These are phyloP conservation scores for Notoglanidium macrostoma DNA, from an alignment of 2,797 vertebrate genomes.

Conservation along the genomic window DNA sequence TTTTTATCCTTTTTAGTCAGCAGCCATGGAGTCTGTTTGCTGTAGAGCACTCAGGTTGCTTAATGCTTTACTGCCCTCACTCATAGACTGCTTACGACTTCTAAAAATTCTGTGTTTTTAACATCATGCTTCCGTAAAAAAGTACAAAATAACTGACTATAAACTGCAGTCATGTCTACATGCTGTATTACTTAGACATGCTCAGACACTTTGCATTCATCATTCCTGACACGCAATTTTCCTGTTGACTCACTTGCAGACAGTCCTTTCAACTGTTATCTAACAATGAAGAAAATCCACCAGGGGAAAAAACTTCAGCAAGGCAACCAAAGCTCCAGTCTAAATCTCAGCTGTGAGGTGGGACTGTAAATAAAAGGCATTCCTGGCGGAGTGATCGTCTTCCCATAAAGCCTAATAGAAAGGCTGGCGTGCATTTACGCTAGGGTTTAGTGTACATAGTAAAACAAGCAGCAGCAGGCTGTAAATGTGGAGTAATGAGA, in stretches of 20 bases:
- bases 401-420: constrained; percentile 55
- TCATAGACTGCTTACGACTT: not conserved
- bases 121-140: constrained; percentile 6
- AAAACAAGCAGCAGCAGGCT: constrained; percentile 50
- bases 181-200: constrained; percentile 6
- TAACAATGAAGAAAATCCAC: constrained; percentile 33
- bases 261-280: constrained; percentile 27
- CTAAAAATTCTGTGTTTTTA: not conserved
- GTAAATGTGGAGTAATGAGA: constrained; percentile 57
- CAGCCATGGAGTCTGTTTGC: not conserved
- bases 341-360: constrained; percentile 33
- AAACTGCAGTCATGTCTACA: not conserved
- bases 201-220: constrained; percentile 8
- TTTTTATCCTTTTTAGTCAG: constrained; percentile 1
- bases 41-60: not conserved
- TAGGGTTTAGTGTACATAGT: constrained; percentile 51
- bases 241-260: constrained; percentile 24
- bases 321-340: constrained; percentile 19
- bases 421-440: constrained; percentile 49
- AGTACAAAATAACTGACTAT: constrained; percentile 14
- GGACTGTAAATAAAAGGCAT: constrained; percentile 54
- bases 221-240: constrained; percentile 27
- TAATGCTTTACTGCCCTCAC: not conserved
- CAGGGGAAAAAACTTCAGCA: constrained; percentile 16
- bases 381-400: constrained; percentile 49